Evolutionary conservation across 2,888 invertebrate genomes (phyloP).

Genomic region (Digitonthophagus gazella): DNA sequence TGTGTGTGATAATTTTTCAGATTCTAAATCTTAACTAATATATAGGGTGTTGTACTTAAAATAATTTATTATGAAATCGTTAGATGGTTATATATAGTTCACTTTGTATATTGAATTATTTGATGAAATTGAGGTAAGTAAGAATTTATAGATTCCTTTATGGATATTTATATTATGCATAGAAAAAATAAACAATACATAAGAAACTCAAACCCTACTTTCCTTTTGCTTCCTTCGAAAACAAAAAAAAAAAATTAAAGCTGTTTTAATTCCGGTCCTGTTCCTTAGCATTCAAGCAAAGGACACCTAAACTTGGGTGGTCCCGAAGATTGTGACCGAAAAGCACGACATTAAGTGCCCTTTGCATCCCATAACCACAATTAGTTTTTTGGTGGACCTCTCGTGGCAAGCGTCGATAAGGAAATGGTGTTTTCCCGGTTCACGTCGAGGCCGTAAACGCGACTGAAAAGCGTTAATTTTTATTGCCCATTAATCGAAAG

Average conservation of each 20-base stretch:
- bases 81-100: too few species aligned
- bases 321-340: conserved; percentile 2
- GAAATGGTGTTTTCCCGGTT: not conserved
- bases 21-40: too few species aligned
- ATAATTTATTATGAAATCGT: too few species aligned
- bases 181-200: too few species aligned
- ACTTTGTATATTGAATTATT: too few species aligned
- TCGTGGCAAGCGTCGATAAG: not conserved
- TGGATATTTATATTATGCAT: too few species aligned
- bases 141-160: too few species aligned
- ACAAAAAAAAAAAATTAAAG: not conserved
- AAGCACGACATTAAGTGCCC: conserved; percentile 10
- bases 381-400: conserved; percentile 1
- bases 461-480: not conserved
- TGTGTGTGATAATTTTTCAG: too few species aligned
- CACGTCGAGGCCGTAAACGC: not conserved
- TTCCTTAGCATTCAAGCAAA: not conserved
- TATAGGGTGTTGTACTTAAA: too few species aligned
- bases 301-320: conserved; percentile 9
- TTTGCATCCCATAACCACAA: conserved; percentile 3
- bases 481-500: not conserved
- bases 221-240: too few species aligned
- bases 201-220: too few species aligned
- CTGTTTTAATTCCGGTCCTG: conserved; percentile 4
- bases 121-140: too few species aligned